Conservation (phyloP, 2,113 vertebrate genomes). For the Siniperca chuatsi region DNA sequence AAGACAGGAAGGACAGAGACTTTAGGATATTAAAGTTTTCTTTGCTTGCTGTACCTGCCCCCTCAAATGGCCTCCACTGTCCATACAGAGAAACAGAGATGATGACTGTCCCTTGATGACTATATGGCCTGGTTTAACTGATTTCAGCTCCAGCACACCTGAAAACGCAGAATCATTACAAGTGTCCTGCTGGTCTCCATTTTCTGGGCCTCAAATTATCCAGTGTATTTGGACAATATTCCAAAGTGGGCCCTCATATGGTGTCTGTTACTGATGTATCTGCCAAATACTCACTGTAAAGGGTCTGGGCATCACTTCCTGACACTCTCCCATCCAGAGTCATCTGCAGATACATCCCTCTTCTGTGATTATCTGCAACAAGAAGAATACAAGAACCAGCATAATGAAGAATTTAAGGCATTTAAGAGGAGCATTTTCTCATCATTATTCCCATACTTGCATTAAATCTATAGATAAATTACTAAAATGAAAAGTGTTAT, state of each 20-base stretch:
- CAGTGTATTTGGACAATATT: background rate
- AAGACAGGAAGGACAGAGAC: background rate
- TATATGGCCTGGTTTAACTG: constrained; percentile 71
- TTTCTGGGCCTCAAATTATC: background rate
- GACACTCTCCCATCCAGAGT: constrained; percentile 76
- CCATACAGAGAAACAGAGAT: constrained; percentile 81
- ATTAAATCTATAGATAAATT: background rate
- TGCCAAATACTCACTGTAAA: constrained; percentile 73
- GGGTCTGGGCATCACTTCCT: constrained; percentile 67
- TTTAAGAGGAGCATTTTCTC: background rate
- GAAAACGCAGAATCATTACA: constrained; percentile 36
- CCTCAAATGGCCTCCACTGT: constrained; percentile 70
- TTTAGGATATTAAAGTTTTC: background rate
- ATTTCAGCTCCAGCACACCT: constrained; percentile 83
- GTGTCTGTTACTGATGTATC: background rate
- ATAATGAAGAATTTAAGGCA: background rate
- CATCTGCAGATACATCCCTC: constrained; percentile 81
- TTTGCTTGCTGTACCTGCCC: constrained; percentile 75
- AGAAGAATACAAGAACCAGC: background rate
- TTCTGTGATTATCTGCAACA: constrained; percentile 78
- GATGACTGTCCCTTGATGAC: constrained; percentile 75
- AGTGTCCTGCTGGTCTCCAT: background rate
- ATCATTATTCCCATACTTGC: background rate
- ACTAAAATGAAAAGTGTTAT: constrained; percentile 11
- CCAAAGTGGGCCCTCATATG: background rate